Evolutionary conservation across 2,113 vertebrate species (phyloP).

Genomic region (Deroptyus accipitrinus): DNA sequence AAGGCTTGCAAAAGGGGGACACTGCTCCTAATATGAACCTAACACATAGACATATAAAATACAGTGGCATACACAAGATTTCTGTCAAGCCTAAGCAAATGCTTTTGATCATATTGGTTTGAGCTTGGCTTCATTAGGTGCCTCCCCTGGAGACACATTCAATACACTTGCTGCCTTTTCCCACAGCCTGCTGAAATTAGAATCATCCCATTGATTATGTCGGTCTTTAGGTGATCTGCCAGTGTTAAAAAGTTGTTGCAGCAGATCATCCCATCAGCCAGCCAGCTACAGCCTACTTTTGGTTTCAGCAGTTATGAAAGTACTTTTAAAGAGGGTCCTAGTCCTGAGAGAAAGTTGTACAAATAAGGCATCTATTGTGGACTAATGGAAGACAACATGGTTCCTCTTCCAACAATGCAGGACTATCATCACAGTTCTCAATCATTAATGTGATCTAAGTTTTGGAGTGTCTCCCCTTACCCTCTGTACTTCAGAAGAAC

Average conservation of each 20-base stretch:
- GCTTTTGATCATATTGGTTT: not conserved
- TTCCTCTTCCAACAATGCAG: not conserved
- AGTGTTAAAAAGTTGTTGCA: not conserved
- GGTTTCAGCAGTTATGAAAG: not conserved
- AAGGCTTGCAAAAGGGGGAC: not conserved
- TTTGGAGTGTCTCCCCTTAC: not conserved
- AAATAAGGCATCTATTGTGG: not conserved
- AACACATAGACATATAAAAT: not conserved
- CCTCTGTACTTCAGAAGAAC: not conserved
- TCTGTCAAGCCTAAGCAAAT: not conserved
- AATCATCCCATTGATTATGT: not conserved
- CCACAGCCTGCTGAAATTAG: not conserved
- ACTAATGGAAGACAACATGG: not conserved
- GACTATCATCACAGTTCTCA: not conserved
- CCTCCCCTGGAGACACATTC: not conserved
- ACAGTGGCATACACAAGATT: not conserved
- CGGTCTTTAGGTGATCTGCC: not conserved
- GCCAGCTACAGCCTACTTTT: not conserved
- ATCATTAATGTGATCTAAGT: not conserved
- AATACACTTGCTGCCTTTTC: not conserved
- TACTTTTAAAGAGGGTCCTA: not conserved
- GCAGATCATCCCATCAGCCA: not conserved
- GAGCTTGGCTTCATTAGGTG: not conserved
- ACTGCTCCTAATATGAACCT: not conserved
- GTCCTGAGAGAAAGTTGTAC: not conserved